phyloP scores from a whole-genome alignment of 1,140 invertebrate species.

The Araneus ventricosus region DNA sequence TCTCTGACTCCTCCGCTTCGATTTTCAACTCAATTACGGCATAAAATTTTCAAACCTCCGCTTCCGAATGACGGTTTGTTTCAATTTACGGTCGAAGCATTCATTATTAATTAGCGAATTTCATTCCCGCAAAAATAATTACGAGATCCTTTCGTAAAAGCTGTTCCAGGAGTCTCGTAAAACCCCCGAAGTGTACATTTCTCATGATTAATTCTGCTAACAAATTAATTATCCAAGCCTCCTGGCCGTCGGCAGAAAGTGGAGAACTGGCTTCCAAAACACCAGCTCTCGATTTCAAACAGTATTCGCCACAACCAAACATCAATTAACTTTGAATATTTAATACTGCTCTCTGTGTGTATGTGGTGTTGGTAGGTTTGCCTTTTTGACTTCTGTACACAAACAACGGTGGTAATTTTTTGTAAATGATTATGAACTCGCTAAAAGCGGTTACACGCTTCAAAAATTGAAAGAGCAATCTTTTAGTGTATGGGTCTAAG shows the following conservation, averaged over 20 bases:
- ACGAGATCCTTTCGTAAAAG: slow-evolving; percentile 66
- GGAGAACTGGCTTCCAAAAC: not conserved
- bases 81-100: slow-evolving; percentile 60
- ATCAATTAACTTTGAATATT: slow-evolving; percentile 72
- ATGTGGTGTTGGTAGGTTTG: not conserved
- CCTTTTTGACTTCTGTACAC: not conserved
- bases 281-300: slow-evolving; percentile 1
- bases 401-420: not conserved
- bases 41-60: slow-evolving; percentile 70
- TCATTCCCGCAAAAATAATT: slow-evolving; percentile 72
- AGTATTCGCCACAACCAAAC: not conserved
- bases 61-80: slow-evolving; percentile 59
- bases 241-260: slow-evolving; percentile 55
- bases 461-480: not conserved
- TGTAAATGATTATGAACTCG: not conserved
- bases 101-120: slow-evolving; percentile 74
- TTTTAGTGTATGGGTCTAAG: no score
- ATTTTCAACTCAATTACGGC: slow-evolving; percentile 67
- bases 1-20: slow-evolving; percentile 2
- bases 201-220: slow-evolving; percentile 74
- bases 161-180: slow-evolving; percentile 57
- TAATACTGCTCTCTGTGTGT: not conserved
- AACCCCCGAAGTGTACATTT: slow-evolving; percentile 70
- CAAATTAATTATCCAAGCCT: slow-evolving; percentile 73
- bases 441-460: not conserved